Conservation (phyloP, 1,140 invertebrate genomes). For the Drosophila lacertosa region DNA sequence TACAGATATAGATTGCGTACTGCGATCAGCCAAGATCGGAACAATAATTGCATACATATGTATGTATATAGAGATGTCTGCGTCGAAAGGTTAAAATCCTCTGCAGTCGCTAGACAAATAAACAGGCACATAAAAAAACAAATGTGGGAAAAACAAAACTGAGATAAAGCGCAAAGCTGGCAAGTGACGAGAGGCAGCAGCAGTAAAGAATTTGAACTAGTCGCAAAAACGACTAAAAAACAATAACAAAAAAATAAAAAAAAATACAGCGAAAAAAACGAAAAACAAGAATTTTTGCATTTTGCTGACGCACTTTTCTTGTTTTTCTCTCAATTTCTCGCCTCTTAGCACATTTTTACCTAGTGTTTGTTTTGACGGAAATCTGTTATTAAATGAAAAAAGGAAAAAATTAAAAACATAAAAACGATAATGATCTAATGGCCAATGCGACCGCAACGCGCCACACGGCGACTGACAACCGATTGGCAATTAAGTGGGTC, state of each 20-base stretch:
- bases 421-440: slow-evolving; percentile 42
- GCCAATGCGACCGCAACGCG: slow-evolving; percentile 27
- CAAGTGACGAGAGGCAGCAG: slow-evolving; percentile 1
- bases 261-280: background rate
- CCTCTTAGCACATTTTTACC: slow-evolving; percentile 19
- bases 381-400: slow-evolving; percentile 37
- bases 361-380: slow-evolving; percentile 51
- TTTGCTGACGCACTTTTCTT: slow-evolving; percentile 56
- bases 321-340: slow-evolving; percentile 17
- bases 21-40: slow-evolving; percentile 11
- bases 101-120: slow-evolving; percentile 41
- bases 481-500: slow-evolving; percentile 53
- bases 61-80: background rate
- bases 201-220: slow-evolving; percentile 12
- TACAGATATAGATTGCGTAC: background rate
- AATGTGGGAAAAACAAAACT: slow-evolving; percentile 3
- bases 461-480: slow-evolving; percentile 27
- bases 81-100: slow-evolving; percentile 42
- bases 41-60: slow-evolving; percentile 12
- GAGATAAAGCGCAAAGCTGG: slow-evolving; percentile 13
- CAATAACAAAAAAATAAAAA: background rate
- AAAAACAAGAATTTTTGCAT: slow-evolving; percentile 48
- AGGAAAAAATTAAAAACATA: slow-evolving; percentile 9
- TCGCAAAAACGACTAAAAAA: background rate
- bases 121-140: slow-evolving; percentile 33